These are phyloP conservation scores for Scaptomyza reducta DNA, from an alignment of 2,888 invertebrate species.

Conservation along the genomic window DNA sequence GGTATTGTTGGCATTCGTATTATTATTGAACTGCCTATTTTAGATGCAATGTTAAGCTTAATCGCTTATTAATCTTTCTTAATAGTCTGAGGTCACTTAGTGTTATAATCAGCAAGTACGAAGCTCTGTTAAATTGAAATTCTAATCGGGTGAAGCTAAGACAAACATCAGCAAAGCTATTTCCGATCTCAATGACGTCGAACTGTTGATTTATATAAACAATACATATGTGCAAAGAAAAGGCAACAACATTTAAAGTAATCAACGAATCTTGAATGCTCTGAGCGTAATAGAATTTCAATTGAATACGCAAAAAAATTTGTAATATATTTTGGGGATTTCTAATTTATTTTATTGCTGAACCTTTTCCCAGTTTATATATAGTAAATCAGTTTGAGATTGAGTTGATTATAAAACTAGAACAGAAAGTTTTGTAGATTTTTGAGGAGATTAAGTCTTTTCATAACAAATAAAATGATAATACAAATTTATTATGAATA, in stretches of 20 bases:
- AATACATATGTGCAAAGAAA: conserved; percentile 16
- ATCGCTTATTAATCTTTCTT: conserved; percentile 19
- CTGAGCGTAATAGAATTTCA: conserved; percentile 33
- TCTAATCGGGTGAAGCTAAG: conserved; percentile 9
- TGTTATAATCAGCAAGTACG: conserved; percentile 27
- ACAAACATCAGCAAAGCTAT: conserved; percentile 32
- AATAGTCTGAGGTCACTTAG: conserved; percentile 29
- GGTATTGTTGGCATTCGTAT: not conserved
- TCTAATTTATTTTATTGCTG: conserved; percentile 7
- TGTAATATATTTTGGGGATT: conserved; percentile 10
- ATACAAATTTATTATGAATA: too few species aligned
- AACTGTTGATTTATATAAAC: conserved; percentile 42
- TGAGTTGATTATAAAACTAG: not conserved
- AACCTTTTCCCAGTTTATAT: not conserved
- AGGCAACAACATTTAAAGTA: not conserved
- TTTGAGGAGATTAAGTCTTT: too few species aligned
- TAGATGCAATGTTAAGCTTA: not conserved
- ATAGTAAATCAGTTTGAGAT: not conserved
- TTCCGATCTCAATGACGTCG: conserved; percentile 50
- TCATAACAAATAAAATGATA: too few species aligned
- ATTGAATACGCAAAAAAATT: conserved; percentile 4
- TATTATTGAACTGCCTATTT: not conserved
- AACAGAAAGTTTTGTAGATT: not conserved
- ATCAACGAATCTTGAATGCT: conserved; percentile 45
- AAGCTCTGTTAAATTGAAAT: conserved; percentile 16